Percentiles rank a stretch among this genome's conserved stretches.
These are phyloP conservation scores for Orthosia gothica DNA, from an alignment of 2,888 invertebrate species.

Conservation along the genomic window DNA sequence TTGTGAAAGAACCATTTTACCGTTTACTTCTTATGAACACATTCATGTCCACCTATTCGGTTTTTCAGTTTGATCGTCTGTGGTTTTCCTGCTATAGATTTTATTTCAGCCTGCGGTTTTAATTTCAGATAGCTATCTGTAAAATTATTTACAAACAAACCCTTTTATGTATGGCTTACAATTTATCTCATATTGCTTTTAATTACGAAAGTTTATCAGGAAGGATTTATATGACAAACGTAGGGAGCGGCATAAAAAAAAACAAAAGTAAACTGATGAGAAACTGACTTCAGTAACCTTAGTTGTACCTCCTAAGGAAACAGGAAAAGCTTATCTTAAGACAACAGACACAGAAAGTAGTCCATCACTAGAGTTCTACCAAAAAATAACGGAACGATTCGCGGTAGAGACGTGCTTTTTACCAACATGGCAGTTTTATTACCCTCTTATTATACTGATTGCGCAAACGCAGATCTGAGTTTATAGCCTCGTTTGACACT, in stretches of 20 bases:
- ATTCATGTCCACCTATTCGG: neutral
- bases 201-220: neutral
- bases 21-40: neutral
- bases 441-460: constrained; percentile 49
- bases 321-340: neutral
- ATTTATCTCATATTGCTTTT: neutral
- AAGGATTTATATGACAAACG: neutral
- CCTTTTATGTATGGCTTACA: neutral
- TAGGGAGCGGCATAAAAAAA: too few relatives aligned
- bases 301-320: constrained; percentile 10
- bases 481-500: constrained; percentile 25
- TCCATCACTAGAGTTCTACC: constrained; percentile 18
- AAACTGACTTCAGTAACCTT: neutral
- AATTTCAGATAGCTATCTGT: neutral
- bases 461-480: constrained; percentile 10
- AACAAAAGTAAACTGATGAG: constrained; percentile 9
- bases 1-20: constrained; percentile 22
- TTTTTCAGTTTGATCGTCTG: neutral
- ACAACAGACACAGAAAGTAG: constrained; percentile 19
- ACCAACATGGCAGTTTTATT: constrained; percentile 47
- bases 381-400: constrained; percentile 52
- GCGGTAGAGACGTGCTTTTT: constrained; percentile 37
- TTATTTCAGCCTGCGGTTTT: neutral
- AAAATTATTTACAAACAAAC: neutral
- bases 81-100: constrained; percentile 5